Base-by-base conservation (phyloP, 2,888 invertebrate species). In the Caenorhabditis wallacei region DNA sequence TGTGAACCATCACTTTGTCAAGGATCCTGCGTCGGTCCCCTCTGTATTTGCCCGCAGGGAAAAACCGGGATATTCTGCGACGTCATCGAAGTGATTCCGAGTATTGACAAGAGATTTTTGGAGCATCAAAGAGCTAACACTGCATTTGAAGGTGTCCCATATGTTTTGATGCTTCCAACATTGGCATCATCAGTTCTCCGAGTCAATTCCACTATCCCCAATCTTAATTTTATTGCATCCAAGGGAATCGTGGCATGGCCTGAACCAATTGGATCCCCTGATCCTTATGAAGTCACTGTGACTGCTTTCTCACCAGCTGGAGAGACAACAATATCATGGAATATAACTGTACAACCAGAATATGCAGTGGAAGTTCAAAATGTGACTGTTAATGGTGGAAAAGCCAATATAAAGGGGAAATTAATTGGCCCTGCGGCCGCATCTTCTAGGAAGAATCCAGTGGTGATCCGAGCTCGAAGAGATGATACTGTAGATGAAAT, bases 21-120 rank as follows among this genome's bases (percentile, higher is more conserved):
- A 56, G 89, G 89, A 11, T 74, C 84, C 10, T 89, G 88, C 71
- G 71, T 88, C 8, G 90, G 90, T 0, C 90, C 90, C 11, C 61
- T 89, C 5, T 90, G 90, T 74, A 76, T 90, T 24, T 90, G 90
- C 76, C 83, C 84, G 0, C 80, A 72, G 68, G 88, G 87, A 35
- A 85, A 84, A 59, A 82, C 84, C 20, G 88, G 88, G 20, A 64
- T 86, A 8, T 68, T 71, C 26, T 87, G 87, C 63, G 87, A 85
- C 26, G 79, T 84, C 37, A 84, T 84, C 11, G 86, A 88, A 66
- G 63, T 84, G 8, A 20, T 83, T 10, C 84, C 87, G 11, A 79
- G 64, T 8, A 83, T 87, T 51, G 87, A 88, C 26, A 59, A 63
- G 11, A 54, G 71, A 10, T 84, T 88, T 63, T 30, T 87, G 71